A percentile compares a stretch with the other conserved stretches of the same genome.
These are phyloP conservation scores for Clitarchus hookeri DNA, from an alignment of 2,888 invertebrate species.

Conservation along the genomic window DNA sequence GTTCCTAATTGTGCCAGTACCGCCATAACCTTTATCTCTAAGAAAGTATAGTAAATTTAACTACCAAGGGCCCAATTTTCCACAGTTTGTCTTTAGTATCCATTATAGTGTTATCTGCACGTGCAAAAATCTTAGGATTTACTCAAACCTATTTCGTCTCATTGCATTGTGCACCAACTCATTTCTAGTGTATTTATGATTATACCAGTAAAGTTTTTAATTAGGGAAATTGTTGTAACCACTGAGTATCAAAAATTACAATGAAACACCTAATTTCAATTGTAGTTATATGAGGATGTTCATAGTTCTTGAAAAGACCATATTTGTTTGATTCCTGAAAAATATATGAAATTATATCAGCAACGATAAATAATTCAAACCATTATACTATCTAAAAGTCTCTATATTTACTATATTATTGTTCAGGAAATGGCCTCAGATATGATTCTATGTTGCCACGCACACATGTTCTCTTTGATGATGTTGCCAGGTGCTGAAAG, in stretches of 20 bases:
- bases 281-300: background rate
- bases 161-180: slow-evolving; percentile 33
- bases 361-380: background rate
- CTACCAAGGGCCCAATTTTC: slow-evolving; percentile 45
- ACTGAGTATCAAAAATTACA: background rate
- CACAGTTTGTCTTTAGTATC: slow-evolving; percentile 45
- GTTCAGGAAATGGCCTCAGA: slow-evolving; percentile 26
- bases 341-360: background rate
- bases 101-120: slow-evolving; percentile 36
- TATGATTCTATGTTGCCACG: too few relatives aligned
- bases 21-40: slow-evolving; percentile 41
- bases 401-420: slow-evolving; percentile 31
- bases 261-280: background rate
- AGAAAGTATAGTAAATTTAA: slow-evolving; percentile 43
- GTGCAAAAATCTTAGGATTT: slow-evolving; percentile 46
- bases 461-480: too few relatives aligned
- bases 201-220: background rate
- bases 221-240: too few relatives aligned
- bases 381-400: background rate
- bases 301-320: background rate
- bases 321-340: background rate
- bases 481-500: too few relatives aligned
- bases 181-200: background rate
- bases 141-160: slow-evolving; percentile 26
- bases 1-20: slow-evolving; percentile 46